Evolutionary conservation across 2,888 invertebrate genomes (phyloP).

Genomic region (Pharmacophagus antenor): DNA sequence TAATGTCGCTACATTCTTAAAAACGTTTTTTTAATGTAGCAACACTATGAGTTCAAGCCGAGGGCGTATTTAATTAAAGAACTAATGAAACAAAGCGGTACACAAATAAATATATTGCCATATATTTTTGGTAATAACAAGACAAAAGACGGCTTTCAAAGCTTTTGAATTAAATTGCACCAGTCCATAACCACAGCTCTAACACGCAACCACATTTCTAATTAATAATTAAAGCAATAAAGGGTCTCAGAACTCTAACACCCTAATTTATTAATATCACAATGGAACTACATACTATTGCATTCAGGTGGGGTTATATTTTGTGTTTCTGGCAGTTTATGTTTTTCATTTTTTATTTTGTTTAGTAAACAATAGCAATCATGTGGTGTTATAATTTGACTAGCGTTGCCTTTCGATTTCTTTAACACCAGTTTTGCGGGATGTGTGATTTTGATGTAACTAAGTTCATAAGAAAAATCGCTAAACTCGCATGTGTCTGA

Average conservation of each 20-base stretch:
- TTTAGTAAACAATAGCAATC: neutral
- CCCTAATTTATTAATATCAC: constrained; percentile 53
- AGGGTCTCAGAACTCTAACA: constrained; percentile 47
- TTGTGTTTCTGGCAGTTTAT: constrained; percentile 19
- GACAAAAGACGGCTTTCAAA: constrained; percentile 25
- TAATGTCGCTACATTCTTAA: too few species aligned
- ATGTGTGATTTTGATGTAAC: too few species aligned
- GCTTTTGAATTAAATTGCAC: constrained; percentile 33
- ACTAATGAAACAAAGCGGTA: constrained; percentile 20
- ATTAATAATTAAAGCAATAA: constrained; percentile 58
- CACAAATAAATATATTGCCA: constrained; percentile 24
- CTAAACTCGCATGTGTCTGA: too few species aligned
- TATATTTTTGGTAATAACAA: constrained; percentile 22
- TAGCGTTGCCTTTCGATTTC: neutral
- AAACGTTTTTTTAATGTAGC: neutral
- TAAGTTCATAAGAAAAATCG: too few species aligned
- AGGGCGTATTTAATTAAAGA: constrained; percentile 17
- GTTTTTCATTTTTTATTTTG: neutral
- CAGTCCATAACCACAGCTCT: constrained; percentile 33
- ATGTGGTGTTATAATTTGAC: too few species aligned
- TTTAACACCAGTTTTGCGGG: too few species aligned
- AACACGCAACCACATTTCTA: constrained; percentile 41
- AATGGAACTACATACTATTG: constrained; percentile 49
- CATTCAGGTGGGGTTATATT: constrained; percentile 41
- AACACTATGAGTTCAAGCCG: neutral